Percentiles rank a stretch among this genome's conserved stretches.
phyloP scores from a whole-genome alignment of 2,113 vertebrate species.

The Symphodus melops region DNA sequence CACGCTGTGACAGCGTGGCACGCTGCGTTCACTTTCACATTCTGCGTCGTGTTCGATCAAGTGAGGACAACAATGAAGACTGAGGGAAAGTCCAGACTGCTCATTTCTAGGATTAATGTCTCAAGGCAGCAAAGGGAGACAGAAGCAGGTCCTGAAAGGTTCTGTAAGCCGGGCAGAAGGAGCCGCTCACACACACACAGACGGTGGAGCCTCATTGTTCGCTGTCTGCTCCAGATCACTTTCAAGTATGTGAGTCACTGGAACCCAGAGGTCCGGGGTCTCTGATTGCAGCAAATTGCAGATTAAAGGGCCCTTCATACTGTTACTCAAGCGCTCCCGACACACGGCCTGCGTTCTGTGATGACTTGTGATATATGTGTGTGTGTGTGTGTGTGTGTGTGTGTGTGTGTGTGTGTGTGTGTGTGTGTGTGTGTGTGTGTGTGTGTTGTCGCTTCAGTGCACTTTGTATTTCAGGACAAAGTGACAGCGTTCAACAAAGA shows the following conservation, averaged over 20 bases:
- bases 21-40: not conserved
- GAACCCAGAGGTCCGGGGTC: conserved; percentile 58
- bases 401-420: conserved; percentile 9
- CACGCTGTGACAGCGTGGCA: conserved; percentile 8
- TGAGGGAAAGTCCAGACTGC: conserved; percentile 6
- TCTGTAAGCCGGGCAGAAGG: conserved; percentile 18
- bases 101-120: conserved; percentile 12
- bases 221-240: conserved; percentile 47
- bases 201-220: conserved; percentile 13
- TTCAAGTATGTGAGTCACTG: conserved; percentile 67
- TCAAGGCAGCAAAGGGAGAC: not conserved
- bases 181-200: conserved; percentile 21
- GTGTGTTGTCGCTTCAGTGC: not conserved
- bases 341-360: conserved; percentile 40
- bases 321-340: conserved; percentile 52
- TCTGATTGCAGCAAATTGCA: conserved; percentile 76
- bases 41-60: conserved; percentile 9
- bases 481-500: not conserved
- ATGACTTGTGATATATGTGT: conserved; percentile 33
- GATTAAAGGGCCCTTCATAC: conserved; percentile 69
- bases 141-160: no score
- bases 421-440: conserved; percentile 8
- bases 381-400: conserved; percentile 4
- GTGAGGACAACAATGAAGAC: conserved; percentile 6
- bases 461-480: conserved; percentile 38